These are phyloP conservation scores for Electrona antarctica DNA, from an alignment of 2,113 vertebrate genomes.

Conservation along the genomic window DNA sequence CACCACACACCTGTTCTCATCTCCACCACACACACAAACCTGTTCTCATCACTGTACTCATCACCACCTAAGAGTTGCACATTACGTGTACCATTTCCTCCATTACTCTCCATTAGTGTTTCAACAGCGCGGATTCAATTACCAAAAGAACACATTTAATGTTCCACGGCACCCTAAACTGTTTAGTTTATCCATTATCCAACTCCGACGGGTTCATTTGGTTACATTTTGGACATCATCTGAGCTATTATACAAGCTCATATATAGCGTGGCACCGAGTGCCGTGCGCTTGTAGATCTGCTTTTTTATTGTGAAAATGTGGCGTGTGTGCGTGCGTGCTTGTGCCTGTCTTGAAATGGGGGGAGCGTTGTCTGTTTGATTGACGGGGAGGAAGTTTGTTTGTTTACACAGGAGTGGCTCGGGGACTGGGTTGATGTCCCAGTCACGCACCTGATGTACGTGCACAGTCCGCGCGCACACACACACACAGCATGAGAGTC, in stretches of 20 bases:
- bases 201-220: no score
- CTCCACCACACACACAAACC: no score
- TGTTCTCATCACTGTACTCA: not conserved
- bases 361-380: constrained; percentile 20
- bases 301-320: no score
- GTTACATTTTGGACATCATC: no score
- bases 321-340: not conserved
- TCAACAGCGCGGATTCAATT: constrained; percentile 47
- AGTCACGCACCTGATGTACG: not conserved
- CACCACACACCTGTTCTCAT: no score
- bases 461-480: not conserved
- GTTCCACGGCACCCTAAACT: not conserved
- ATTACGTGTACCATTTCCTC: not conserved
- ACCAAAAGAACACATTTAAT: constrained; percentile 27
- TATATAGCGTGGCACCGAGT: no score
- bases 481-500: not conserved
- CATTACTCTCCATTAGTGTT: constrained; percentile 47
- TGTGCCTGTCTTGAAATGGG: constrained; percentile 17
- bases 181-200: no score
- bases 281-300: no score
- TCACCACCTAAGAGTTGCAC: not conserved
- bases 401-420: not conserved
- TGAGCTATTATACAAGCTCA: no score
- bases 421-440: constrained; percentile 21
- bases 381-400: constrained; percentile 33